Percentiles rank a stretch among this genome's conserved stretches.
phyloP scores from a whole-genome alignment of 2,797 vertebrate genomes.

The Selene dorsalis region DNA sequence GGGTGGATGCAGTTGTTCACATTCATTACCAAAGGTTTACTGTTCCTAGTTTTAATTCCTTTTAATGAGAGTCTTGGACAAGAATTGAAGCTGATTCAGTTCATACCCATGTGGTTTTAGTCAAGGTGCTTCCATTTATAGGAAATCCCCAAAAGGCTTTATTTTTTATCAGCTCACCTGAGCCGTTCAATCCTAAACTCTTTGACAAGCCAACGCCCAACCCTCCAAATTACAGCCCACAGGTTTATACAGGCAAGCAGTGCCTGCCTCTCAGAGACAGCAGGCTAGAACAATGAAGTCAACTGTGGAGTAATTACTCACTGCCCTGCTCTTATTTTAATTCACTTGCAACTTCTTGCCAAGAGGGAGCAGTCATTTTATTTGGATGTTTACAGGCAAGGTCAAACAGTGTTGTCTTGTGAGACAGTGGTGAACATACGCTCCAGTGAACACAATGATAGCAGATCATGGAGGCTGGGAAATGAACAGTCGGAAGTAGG shows the following conservation, averaged over 20 bases:
- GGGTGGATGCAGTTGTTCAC: slow-evolving; percentile 15
- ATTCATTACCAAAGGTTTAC: slow-evolving; percentile 29
- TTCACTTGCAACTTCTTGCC: slow-evolving; percentile 55
- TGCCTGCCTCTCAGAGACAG: slow-evolving; percentile 54
- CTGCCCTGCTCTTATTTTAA: slow-evolving; percentile 55
- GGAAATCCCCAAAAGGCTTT: slow-evolving; percentile 69
- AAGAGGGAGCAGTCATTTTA: slow-evolving; percentile 67
- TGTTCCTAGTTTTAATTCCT: slow-evolving; percentile 14
- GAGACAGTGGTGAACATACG: slow-evolving; percentile 43
- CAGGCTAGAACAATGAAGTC: slow-evolving; percentile 59
- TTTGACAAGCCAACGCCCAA: slow-evolving; percentile 70
- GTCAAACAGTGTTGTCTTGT: slow-evolving; percentile 57
- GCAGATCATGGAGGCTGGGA: slow-evolving; percentile 37
- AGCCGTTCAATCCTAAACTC: slow-evolving; percentile 52
- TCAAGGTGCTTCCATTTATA: slow-evolving; percentile 47
- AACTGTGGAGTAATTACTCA: slow-evolving; percentile 55
- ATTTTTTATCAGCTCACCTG: slow-evolving; percentile 69
- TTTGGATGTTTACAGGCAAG: slow-evolving; percentile 70
- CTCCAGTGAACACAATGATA: slow-evolving; percentile 50
- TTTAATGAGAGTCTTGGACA: slow-evolving; percentile 7
- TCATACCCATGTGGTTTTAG: slow-evolving; percentile 28
- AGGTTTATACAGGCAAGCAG: slow-evolving; percentile 71
- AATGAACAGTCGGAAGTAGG: slow-evolving; percentile 50
- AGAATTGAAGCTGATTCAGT: slow-evolving; percentile 20
- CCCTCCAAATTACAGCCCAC: slow-evolving; percentile 64